Percentiles rank a stretch among this genome's conserved stretches.
These are phyloP conservation scores for Brachymystax lenok DNA, from an alignment of 2,797 vertebrate genomes.

Conservation along the genomic window DNA sequence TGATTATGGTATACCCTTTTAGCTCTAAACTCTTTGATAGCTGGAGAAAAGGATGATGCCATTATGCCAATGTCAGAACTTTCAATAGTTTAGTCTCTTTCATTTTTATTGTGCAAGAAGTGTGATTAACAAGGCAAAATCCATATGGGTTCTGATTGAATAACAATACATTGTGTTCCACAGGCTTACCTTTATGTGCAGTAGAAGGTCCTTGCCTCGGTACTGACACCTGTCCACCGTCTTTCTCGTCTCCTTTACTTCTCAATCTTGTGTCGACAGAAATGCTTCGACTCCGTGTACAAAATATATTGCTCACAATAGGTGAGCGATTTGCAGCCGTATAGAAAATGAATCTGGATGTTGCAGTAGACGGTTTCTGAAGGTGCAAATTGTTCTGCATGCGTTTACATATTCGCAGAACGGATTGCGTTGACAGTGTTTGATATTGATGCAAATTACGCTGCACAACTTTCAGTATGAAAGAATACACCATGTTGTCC, in stretches of 20 bases:
- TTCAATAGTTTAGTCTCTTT: not conserved
- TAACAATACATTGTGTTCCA: not conserved
- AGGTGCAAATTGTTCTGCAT: constrained; percentile 12
- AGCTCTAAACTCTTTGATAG: not conserved
- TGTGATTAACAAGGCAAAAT: not conserved
- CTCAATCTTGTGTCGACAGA: constrained; percentile 41
- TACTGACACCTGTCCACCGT: constrained; percentile 62
- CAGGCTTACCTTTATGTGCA: constrained; percentile 82
- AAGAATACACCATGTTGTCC: constrained; percentile 60
- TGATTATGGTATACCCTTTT: not conserved
- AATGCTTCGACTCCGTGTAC: constrained; percentile 34
- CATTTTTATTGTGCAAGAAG: not conserved
- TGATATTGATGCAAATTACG: constrained; percentile 34
- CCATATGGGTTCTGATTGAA: not conserved
- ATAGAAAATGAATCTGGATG: constrained; percentile 1
- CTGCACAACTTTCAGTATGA: constrained; percentile 55
- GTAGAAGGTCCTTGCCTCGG: constrained; percentile 67
- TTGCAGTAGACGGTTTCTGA: constrained; percentile 25
- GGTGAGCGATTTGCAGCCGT: not conserved
- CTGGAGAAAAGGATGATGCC: not conserved
- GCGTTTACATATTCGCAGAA: constrained; percentile 37
- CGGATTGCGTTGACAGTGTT: constrained; percentile 21
- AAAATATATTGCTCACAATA: constrained; percentile 6
- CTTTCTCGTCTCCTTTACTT: constrained; percentile 55
- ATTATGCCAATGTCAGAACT: not conserved